Conservation (phyloP, 2,113 vertebrate species). For the Hydrolagus affinis region DNA sequence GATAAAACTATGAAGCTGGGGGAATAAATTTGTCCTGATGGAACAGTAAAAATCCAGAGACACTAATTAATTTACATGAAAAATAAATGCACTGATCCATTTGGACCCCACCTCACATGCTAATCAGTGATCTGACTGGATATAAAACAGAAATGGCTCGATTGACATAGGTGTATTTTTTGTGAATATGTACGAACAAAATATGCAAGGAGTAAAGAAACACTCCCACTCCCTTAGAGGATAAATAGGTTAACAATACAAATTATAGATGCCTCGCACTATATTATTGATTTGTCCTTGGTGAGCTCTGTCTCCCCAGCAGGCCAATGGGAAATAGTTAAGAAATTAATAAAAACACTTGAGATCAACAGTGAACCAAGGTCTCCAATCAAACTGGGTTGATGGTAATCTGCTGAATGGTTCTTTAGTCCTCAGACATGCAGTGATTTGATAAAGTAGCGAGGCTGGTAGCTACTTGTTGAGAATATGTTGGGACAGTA, state of each 20-base stretch:
- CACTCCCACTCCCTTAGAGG: background rate
- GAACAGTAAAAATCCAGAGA: background rate
- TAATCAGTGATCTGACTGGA: background rate
- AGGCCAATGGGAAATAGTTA: no score
- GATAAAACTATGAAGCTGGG: no score
- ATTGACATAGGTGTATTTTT: background rate
- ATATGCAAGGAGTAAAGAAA: background rate
- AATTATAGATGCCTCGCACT: background rate
- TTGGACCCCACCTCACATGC: background rate
- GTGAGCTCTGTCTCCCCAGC: no score
- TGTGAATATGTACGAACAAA: background rate
- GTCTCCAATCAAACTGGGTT: no score
- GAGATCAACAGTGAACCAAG: no score
- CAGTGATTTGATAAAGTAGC: no score
- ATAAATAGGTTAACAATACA: background rate
- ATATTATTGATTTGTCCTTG: background rate
- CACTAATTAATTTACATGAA: no score
- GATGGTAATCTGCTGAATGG: no score
- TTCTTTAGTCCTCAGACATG: no score
- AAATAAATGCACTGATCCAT: background rate
- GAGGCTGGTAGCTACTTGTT: no score
- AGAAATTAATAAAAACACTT: no score
- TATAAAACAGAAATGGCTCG: background rate
- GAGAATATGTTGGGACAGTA: no score
- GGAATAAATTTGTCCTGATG: background rate